Percentiles rank a stretch among this genome's conserved stretches.
These are phyloP conservation scores for Microcebus griseorufus DNA, from an alignment of 2,113 vertebrate genomes.

Conservation along the genomic window DNA sequence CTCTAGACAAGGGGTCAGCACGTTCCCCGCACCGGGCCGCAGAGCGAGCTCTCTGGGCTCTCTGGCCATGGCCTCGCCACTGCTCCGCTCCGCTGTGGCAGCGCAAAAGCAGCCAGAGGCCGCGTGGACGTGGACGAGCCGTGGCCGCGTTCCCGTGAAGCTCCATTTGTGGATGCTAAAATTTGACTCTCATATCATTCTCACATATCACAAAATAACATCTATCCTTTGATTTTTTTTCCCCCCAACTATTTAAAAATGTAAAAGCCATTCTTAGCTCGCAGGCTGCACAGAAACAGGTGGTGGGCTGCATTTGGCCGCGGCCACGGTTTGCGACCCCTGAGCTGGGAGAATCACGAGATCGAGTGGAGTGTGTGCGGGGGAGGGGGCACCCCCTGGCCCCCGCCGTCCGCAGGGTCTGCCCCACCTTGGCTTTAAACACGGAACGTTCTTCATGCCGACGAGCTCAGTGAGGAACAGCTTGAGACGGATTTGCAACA, in stretches of 20 bases:
- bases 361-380: neutral
- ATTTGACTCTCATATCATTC: neutral
- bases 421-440: neutral
- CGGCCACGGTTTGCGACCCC: neutral
- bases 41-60: neutral
- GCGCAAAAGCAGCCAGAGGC: neutral
- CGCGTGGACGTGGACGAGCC: fast-evolving
- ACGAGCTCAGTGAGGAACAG: slow-evolving; percentile 23
- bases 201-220: neutral
- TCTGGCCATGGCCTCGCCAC: too few relatives aligned
- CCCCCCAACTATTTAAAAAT: neutral
- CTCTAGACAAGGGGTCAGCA: neutral
- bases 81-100: fast-evolving
- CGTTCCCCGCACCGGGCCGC: fast-evolving
- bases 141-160: fast-evolving
- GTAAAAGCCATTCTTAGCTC: neutral
- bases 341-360: fast-evolving
- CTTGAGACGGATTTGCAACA: slow-evolving; percentile 33
- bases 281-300: neutral
- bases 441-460: neutral
- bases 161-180: neutral
- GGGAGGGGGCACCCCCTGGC: neutral
- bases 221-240: neutral
- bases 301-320: fast-evolving
- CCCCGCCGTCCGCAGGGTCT: fast-evolving